phyloP scores from a whole-genome alignment of 2,797 vertebrate genomes.

The Pagetopsis macropterus region DNA sequence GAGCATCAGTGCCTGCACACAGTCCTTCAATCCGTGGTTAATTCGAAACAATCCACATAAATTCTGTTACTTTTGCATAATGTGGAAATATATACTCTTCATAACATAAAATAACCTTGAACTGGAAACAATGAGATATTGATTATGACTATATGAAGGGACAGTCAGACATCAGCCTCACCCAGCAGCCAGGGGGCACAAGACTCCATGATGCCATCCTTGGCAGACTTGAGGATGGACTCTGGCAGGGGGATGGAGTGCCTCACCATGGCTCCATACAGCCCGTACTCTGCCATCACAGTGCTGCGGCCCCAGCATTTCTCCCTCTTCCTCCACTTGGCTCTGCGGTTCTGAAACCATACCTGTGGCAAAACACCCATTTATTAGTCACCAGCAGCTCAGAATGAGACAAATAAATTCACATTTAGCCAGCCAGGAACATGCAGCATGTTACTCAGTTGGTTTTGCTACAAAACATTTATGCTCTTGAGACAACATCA shows the following conservation, averaged over 20 bases:
- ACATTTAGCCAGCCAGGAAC: neutral
- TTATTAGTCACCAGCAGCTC: neutral
- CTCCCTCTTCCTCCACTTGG: conserved; percentile 98
- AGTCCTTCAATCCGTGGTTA: neutral
- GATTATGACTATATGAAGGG: neutral
- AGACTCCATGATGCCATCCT: conserved; percentile 99
- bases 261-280: conserved; percentile 98
- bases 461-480: neutral
- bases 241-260: conserved; percentile 98
- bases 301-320: conserved; percentile 99
- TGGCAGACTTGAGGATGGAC: conserved; percentile 98
- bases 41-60: neutral
- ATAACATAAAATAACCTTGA: neutral
- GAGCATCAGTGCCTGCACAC: neutral
- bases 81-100: neutral
- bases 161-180: conserved; percentile 53
- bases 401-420: neutral
- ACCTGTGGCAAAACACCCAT: conserved; percentile 80
- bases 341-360: conserved; percentile 98
- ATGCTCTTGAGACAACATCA: neutral
- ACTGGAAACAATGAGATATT: neutral
- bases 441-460: neutral
- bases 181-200: conserved; percentile 98
- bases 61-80: neutral
- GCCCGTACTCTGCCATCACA: conserved; percentile 97